Base-by-base conservation (phyloP, 2,888 invertebrate species). In the Rosalia funebris region DNA sequence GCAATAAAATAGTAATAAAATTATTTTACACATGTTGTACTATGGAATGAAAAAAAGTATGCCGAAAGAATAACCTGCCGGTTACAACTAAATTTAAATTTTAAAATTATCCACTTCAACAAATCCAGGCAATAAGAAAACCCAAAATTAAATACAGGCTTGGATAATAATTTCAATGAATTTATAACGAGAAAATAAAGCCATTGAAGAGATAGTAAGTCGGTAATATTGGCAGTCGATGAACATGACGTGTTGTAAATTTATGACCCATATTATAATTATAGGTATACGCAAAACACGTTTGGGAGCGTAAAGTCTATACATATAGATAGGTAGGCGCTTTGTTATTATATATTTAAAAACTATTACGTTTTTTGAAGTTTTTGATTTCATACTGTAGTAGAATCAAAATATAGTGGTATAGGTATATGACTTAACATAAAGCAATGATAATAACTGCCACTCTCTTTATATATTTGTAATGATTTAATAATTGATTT, bases 201-300 rank as follows among this genome's bases (percentile, higher is more conserved):
- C 78, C 78, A 77, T 79, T 77, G 71, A 72, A 69, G 71, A 71
- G 74, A 73, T 71, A 74, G 69, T 65, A 71, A 68, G 70, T 65
- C 71, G 70, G 74, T 64, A 69, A 72, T 72, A 75, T 75, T 75
- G 75, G 74, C 74, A 74, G 76, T 69, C 70, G 72, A 66, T 70
- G 70, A 69, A 68, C 70, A 66, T 68, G 69, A 68, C 67, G 57
- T 63, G 68, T 63, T 57, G 69, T 63, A 73, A 77, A 78, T 78
- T 79, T 78, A 78, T 77, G 72, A 75, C 75, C 74, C 71, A 73
- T 74, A 75, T 76, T 75, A 74, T 78, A 78, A 79, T 79, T 78
- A 78, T 75, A 72, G 74, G 73, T 71, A 71, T 70, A 72, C 48
- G 57, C 53, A 57, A 61, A 69, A 32, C 25, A 34, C 11, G 34